Percentiles rank a stretch among this genome's conserved stretches.
These are phyloP conservation scores for Hylyphantes graminicola DNA, from an alignment of 1,140 invertebrate species.

Conservation along the genomic window DNA sequence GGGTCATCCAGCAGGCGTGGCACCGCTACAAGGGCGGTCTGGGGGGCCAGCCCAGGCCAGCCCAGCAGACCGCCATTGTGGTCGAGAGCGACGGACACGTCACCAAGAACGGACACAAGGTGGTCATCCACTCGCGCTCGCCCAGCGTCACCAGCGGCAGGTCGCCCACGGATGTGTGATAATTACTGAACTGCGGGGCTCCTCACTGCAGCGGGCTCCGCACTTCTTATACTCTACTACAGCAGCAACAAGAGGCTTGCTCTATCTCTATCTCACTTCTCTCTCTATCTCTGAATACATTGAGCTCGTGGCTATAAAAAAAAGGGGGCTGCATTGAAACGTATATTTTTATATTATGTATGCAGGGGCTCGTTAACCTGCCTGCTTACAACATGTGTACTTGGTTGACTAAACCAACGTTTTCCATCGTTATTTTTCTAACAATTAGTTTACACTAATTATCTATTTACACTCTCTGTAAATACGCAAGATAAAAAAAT, in stretches of 20 bases:
- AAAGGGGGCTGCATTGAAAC: constrained; percentile 56
- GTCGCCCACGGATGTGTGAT: constrained; percentile 82
- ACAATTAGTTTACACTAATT: constrained; percentile 59
- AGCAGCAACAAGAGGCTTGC: constrained; percentile 38
- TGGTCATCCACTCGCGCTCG: constrained; percentile 87
- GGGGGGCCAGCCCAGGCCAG: constrained; percentile 67
- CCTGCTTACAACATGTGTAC: constrained; percentile 61
- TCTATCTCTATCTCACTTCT: constrained; percentile 25
- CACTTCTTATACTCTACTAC: constrained; percentile 37
- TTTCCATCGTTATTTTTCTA: constrained; percentile 62
- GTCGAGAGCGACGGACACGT: constrained; percentile 83
- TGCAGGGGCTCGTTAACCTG: constrained; percentile 52
- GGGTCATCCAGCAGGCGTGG: constrained; percentile 95
- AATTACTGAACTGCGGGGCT: constrained; percentile 39
- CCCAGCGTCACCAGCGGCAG: constrained; percentile 79
- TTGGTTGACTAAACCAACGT: constrained; percentile 61
- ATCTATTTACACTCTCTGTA: constrained; percentile 61
- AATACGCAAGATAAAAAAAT: constrained; percentile 47
- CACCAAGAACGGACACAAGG: constrained; percentile 86
- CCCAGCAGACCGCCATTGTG: constrained; percentile 77
- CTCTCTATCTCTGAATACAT: constrained; percentile 44
- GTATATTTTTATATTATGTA: constrained; percentile 62
- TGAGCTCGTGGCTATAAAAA: constrained; percentile 49
- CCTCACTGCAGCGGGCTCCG: constrained; percentile 6
- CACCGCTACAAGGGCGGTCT: constrained; percentile 64